phyloP scores from a whole-genome alignment of 2,888 invertebrate genomes.

The Drosophila quinaria region DNA sequence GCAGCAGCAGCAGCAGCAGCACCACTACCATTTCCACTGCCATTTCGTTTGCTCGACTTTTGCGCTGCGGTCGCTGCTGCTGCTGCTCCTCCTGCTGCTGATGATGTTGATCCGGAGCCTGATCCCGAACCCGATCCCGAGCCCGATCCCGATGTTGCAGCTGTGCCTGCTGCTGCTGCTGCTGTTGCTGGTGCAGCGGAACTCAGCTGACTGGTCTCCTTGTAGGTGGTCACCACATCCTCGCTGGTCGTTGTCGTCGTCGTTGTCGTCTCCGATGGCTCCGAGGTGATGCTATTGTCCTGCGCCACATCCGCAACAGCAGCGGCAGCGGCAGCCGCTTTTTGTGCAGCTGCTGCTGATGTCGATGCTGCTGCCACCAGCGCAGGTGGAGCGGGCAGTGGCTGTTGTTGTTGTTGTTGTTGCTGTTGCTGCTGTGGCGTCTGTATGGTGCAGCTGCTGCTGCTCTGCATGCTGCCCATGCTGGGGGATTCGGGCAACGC shows the following conservation, averaged over 20 bases:
- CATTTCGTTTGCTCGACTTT: neutral
- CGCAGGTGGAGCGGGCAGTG: conserved; percentile 58
- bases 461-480: conserved; percentile 82
- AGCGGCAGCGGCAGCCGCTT: conserved; percentile 42
- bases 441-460: conserved; percentile 74
- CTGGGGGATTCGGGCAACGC: conserved; percentile 84
- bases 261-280: conserved; percentile 85
- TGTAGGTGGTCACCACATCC: conserved; percentile 85
- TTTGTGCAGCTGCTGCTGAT: conserved; percentile 37
- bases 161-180: conserved; percentile 1
- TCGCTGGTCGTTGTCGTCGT: conserved; percentile 86
- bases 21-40: neutral
- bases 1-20: neutral
- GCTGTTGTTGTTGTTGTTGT: conserved; percentile 26
- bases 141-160: neutral
- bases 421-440: conserved; percentile 74
- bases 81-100: too few relatives aligned
- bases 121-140: too few relatives aligned
- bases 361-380: conserved; percentile 45
- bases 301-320: conserved; percentile 81
- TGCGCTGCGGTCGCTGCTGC: neutral
- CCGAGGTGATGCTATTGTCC: conserved; percentile 85
- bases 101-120: too few relatives aligned
- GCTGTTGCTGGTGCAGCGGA: neutral
- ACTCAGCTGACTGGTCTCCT: conserved; percentile 79